These are phyloP conservation scores for Sycophila sp. DNA, from an alignment of 1,140 invertebrate species.

Conservation along the genomic window DNA sequence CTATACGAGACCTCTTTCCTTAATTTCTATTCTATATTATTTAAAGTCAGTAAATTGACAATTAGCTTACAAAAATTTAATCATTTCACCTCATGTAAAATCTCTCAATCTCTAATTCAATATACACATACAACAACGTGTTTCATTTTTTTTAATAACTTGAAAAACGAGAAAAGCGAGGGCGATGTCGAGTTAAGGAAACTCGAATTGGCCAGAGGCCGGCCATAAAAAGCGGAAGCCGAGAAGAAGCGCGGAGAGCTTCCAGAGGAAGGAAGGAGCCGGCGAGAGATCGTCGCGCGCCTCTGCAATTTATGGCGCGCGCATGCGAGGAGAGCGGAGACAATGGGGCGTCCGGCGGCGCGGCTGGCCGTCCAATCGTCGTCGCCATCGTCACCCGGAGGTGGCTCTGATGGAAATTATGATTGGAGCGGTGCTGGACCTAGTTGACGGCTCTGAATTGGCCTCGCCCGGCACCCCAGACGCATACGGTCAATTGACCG, in stretches of 20 bases:
- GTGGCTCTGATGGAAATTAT: conserved; percentile 67
- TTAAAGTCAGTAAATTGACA: no score
- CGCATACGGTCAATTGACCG: conserved; percentile 39
- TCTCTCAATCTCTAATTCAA: no score
- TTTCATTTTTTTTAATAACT: no score
- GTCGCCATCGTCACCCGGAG: conserved; percentile 65
- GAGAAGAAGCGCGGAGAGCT: conserved; percentile 38
- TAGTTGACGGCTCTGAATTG: conserved; percentile 28
- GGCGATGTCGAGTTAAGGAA: no score
- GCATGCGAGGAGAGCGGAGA: conserved; percentile 41
- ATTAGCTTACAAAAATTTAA: no score
- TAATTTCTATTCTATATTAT: no score
- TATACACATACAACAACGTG: no score
- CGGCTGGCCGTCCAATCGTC: conserved; percentile 52
- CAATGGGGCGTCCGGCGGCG: conserved; percentile 62
- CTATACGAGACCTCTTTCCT: no score
- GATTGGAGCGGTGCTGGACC: conserved; percentile 62
- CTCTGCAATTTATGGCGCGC: not conserved
- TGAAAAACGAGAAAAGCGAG: no score
- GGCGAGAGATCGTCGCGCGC: conserved; percentile 43
- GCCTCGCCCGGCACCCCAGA: not conserved
- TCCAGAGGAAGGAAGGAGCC: conserved; percentile 39
- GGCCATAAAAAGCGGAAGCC: conserved; percentile 38
- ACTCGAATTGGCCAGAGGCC: not conserved
- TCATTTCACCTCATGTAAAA: no score